These are phyloP conservation scores for Epinephelus lanceolatus DNA, from an alignment of 2,113 vertebrate species.

Conservation along the genomic window DNA sequence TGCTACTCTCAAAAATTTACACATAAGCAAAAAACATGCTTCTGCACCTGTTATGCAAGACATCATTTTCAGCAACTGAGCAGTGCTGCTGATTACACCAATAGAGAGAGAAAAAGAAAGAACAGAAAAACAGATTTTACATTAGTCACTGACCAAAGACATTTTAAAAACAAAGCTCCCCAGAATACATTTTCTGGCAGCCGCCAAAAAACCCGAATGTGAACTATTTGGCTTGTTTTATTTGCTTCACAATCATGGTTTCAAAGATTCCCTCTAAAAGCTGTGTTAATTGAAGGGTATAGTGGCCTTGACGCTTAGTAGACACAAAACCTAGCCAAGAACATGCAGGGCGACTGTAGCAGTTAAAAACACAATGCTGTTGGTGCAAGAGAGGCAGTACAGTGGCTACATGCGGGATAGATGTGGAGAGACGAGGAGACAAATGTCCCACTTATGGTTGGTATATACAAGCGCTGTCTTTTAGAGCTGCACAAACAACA, in stretches of 20 bases:
- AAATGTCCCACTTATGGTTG: constrained; percentile 80
- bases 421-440: constrained; percentile 74
- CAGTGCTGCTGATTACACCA: not conserved
- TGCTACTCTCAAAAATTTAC: not conserved
- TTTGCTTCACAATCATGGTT: constrained; percentile 80
- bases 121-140: not conserved
- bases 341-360: constrained; percentile 70
- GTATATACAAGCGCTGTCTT: constrained; percentile 69
- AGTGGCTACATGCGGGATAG: constrained; percentile 52
- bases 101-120: not conserved
- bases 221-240: constrained; percentile 75
- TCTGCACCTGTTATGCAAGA: constrained; percentile 11
- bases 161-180: constrained; percentile 18
- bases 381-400: constrained; percentile 64
- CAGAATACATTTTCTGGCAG: constrained; percentile 51
- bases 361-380: constrained; percentile 78
- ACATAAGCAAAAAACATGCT: not conserved
- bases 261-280: constrained; percentile 78
- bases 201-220: constrained; percentile 54
- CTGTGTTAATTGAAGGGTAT: constrained; percentile 82
- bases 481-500: constrained; percentile 77
- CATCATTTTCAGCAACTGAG: not conserved
- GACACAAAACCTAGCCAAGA: constrained; percentile 80
- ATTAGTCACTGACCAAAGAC: constrained; percentile 7
- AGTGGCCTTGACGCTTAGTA: constrained; percentile 69